Evolutionary conservation across 2,797 vertebrate species (phyloP).

Genomic region (Brotula barbata): DNA sequence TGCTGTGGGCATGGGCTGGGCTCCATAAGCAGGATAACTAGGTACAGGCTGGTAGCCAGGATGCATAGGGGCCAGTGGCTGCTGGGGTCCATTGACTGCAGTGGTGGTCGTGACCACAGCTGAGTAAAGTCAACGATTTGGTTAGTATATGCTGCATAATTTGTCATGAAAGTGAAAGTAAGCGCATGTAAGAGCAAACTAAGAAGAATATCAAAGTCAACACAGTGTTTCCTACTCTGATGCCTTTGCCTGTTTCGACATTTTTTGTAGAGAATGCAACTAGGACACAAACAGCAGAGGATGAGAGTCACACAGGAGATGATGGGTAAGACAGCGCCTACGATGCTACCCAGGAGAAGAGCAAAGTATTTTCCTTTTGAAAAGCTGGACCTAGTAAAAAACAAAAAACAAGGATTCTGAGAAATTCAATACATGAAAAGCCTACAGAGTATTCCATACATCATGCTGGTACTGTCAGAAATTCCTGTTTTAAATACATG

Average conservation of each 20-base stretch:
- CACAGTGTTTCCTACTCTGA: conserved; percentile 36
- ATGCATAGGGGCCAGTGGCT: conserved; percentile 12
- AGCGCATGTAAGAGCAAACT: background rate
- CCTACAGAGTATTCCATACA: background rate
- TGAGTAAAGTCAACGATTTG: conserved; percentile 22
- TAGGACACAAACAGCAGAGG: conserved; percentile 53
- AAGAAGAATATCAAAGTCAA: too few relatives aligned
- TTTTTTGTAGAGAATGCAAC: conserved; percentile 50
- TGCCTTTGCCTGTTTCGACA: conserved; percentile 14
- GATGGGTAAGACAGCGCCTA: conserved; percentile 2
- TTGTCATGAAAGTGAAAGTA: background rate
- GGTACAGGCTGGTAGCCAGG: conserved; percentile 66
- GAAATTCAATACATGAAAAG: background rate
- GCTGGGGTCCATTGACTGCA: conserved; percentile 26
- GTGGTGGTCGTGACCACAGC: conserved; percentile 30
- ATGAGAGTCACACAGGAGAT: conserved; percentile 24
- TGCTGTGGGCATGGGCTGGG: conserved; percentile 31
- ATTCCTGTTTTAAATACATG: background rate
- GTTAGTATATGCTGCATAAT: too few relatives aligned
- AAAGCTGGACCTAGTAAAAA: background rate
- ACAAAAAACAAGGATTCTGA: background rate
- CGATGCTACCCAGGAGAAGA: background rate
- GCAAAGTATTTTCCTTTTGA: rapidly evolving
- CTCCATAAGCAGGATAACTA: conserved; percentile 34
- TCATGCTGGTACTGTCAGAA: background rate